Base-by-base conservation (phyloP, 2,888 invertebrate species). In the Diarsia brunnea region DNA sequence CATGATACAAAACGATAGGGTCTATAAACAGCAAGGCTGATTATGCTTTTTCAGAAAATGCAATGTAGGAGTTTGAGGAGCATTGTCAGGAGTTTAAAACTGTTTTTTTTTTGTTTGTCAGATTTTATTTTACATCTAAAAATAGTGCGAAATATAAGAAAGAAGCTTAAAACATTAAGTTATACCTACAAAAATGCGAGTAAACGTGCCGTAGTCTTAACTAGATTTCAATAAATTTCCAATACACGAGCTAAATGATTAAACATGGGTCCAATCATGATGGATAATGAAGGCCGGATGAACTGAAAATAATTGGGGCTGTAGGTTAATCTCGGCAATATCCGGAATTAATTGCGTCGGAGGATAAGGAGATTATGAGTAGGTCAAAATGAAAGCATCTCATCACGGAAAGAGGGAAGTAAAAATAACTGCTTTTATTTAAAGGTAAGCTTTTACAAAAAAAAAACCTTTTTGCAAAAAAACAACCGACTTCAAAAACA, bases 271-370 rank as follows among this genome's bases (percentile, higher is more conserved):
- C 55, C 81, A 73, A 81, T 81, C 84, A 79, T 51, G 66, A 14
- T 16, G 61, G 58, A 80, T 84, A 84, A 84, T 81, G 80, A 84
- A 69, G 61, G 69, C 43, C 58, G 73, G 72, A 65, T 27, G 64
- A 69, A 84, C 58, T 63, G 73, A 69, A 78, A 73, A 81, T 81
- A 81, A 81, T 80, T 80, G 74, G 67, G 43, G 58, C 38, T 43
- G 64, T 65, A 60, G 47, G 31, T 81, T 64, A 79, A 81, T 80
- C 67, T 63, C 27, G 47, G 19, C 47, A 73, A 81, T 84, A 79
- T 84, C 84, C 84, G 69, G 67, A 53, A 73, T 73, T 73, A 84
- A 81, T 81, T 81, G 79, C 69, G 38, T 84, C 27, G 73, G 61
- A 10, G 31, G 51, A 31, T 79, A 66, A 66, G 66, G 63, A 69